These are phyloP conservation scores for Callionymus lyra DNA, from an alignment of 2,113 vertebrate genomes.

Conservation along the genomic window DNA sequence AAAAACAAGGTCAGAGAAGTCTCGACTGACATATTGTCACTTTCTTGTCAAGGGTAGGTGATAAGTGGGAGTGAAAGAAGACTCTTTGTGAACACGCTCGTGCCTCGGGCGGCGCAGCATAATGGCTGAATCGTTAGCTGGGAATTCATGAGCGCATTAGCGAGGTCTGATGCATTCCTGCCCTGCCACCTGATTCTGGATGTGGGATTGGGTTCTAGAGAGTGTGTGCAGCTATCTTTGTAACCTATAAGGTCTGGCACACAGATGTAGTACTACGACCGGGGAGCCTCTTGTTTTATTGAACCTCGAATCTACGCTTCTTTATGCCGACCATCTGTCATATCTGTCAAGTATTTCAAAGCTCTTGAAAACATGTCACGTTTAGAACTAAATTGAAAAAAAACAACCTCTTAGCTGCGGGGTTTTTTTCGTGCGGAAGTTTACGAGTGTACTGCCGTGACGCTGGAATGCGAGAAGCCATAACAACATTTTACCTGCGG, in stretches of 20 bases:
- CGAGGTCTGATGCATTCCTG: too few species aligned
- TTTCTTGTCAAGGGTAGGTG: too few species aligned
- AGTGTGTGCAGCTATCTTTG: conserved; percentile 4
- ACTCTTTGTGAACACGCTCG: too few species aligned
- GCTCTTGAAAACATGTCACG: conserved; percentile 1
- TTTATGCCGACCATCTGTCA: too few species aligned
- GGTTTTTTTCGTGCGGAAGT: conserved; percentile 14
- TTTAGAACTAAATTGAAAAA: neutral
- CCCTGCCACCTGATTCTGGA: neutral
- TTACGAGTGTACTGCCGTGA: conserved; percentile 14
- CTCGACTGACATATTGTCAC: too few species aligned
- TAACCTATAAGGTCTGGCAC: conserved; percentile 22
- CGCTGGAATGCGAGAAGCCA: conserved; percentile 19
- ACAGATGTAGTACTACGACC: conserved; percentile 13
- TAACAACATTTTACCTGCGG: neutral
- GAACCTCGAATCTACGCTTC: neutral
- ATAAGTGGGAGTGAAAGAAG: too few species aligned
- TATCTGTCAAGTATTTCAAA: neutral
- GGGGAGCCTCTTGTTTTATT: conserved; percentile 34
- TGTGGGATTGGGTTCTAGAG: conserved; percentile 7
- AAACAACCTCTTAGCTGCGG: too few species aligned
- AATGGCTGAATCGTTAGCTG: too few species aligned
- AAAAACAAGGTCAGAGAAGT: too few species aligned
- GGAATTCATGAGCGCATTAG: too few species aligned
- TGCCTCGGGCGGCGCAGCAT: too few species aligned